Conservation (phyloP, 2,113 vertebrate species). For the Lethenteron reissneri region DNA sequence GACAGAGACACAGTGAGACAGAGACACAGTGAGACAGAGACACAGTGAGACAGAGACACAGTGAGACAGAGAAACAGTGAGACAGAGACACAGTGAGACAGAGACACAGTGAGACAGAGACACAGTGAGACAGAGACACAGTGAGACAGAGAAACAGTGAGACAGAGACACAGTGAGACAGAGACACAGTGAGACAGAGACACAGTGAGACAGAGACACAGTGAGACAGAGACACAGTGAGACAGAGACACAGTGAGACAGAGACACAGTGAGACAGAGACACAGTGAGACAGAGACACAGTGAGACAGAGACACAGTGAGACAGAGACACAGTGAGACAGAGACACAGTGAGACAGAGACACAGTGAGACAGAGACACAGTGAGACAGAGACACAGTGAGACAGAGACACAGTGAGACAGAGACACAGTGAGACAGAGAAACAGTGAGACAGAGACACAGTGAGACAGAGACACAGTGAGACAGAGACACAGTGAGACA, state of each 20-base stretch:
- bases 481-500: neutral
- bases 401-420: neutral
- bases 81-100: neutral
- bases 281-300: neutral
- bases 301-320: neutral
- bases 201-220: neutral
- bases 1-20: too few species aligned
- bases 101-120: neutral
- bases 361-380: neutral
- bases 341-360: neutral
- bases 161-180: neutral
- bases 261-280: neutral
- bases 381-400: neutral
- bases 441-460: neutral
- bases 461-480: neutral
- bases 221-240: neutral
- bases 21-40: neutral
- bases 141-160: neutral
- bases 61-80: neutral
- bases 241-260: too few species aligned
- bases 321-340: neutral
- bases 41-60: too few species aligned
- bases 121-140: neutral
- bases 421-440: neutral
- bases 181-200: constrained; percentile 4